These are phyloP conservation scores for Anthopleura sola DNA, from an alignment of 64 coral and sea anemone genomes.

Conservation along the genomic window DNA sequence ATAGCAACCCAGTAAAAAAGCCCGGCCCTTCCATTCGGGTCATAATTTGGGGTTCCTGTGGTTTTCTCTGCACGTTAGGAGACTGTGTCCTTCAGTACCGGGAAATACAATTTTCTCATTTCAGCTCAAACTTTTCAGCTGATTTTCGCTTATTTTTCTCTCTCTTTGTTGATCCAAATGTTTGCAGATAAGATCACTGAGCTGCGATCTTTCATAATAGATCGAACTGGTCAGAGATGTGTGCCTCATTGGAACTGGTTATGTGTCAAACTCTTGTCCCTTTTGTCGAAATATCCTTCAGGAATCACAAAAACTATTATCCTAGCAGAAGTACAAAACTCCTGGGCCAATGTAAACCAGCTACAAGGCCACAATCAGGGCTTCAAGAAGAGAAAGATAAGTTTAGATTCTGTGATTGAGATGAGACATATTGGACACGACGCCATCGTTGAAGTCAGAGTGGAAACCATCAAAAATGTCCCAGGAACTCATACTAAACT, in stretches of 20 bases:
- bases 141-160: background rate
- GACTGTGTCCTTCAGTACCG: background rate
- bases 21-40: background rate
- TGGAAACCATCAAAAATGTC: constrained; percentile 66
- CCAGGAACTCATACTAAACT: constrained; percentile 86
- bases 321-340: constrained; percentile 83
- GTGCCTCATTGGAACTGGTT: constrained; percentile 90
- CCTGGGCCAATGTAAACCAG: constrained; percentile 74
- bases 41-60: background rate
- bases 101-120: background rate
- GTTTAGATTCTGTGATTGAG: constrained; percentile 75
- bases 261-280: constrained; percentile 50
- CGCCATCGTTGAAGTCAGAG: constrained; percentile 65
- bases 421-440: constrained; percentile 70
- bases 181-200: constrained; percentile 23
- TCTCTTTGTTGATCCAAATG: background rate
- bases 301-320: constrained; percentile 95
- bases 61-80: background rate
- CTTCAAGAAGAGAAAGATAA: constrained; percentile 66
- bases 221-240: constrained; percentile 58
- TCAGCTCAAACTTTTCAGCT: background rate
- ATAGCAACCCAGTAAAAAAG: no score
- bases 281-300: constrained; percentile 84
- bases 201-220: constrained; percentile 65
- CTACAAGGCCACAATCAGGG: constrained; percentile 60